Evolutionary conservation across 2,113 vertebrate species (phyloP).

Genomic region (Stomatorhinus ivindoensis): DNA sequence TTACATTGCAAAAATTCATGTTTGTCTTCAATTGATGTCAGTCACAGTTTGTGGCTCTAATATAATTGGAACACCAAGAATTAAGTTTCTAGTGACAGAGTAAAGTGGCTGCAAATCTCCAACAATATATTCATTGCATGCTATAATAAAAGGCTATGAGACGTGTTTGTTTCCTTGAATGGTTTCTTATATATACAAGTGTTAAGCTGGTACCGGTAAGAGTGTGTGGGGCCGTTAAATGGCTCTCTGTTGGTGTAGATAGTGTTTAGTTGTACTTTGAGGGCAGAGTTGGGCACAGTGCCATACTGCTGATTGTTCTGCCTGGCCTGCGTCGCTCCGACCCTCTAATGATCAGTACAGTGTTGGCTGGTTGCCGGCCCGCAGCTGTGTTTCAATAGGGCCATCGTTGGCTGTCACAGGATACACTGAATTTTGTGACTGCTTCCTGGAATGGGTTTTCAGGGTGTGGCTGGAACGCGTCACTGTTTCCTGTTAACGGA

Average conservation of each 20-base stretch:
- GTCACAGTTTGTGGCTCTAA: neutral
- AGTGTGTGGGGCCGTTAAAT: constrained; percentile 1
- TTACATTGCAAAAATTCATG: neutral
- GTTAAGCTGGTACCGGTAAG: neutral
- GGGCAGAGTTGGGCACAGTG: constrained; percentile 31
- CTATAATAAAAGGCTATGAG: neutral
- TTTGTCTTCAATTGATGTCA: neutral
- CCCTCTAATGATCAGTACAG: neutral
- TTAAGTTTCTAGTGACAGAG: neutral
- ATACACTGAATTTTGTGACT: neutral
- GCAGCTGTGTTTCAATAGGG: neutral
- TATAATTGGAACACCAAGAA: neutral
- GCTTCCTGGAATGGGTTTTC: neutral
- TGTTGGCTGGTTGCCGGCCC: neutral
- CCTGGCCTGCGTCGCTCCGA: constrained; percentile 29
- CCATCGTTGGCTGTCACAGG: neutral
- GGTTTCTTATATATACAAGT: neutral
- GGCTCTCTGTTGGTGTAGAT: constrained; percentile 16
- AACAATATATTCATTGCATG: neutral
- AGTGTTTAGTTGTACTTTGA: constrained; percentile 35
- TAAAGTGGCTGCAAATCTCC: neutral
- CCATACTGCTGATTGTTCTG: constrained; percentile 52
- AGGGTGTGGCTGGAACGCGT: neutral
- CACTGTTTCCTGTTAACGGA: neutral
- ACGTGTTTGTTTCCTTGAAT: neutral